Percentiles rank a stretch among this genome's conserved stretches.
Evolutionary conservation across 92 coral and sea anemone genomes (phyloP).

Genomic region (Muricea muricata): DNA sequence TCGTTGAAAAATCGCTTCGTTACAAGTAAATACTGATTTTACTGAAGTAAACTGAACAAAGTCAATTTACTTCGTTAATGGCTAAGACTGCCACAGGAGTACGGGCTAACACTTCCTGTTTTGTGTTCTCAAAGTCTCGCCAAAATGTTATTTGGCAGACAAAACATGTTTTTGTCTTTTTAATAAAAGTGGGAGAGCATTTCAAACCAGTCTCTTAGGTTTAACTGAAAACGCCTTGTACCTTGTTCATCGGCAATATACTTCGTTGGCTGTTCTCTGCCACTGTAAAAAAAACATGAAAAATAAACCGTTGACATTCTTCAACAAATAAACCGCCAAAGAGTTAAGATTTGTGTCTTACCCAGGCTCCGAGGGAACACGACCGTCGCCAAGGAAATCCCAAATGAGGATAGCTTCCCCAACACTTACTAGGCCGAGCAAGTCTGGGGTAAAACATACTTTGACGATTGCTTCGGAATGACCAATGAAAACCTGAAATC

Average conservation of each 20-base stretch:
- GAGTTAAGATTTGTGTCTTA: neutral
- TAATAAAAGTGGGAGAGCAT: too few relatives aligned
- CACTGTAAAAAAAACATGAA: conserved; percentile 44
- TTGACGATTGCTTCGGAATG: conserved; percentile 87
- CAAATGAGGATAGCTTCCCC: conserved; percentile 95
- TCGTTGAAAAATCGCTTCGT: too few relatives aligned
- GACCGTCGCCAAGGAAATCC: conserved; percentile 85
- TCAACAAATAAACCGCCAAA: neutral
- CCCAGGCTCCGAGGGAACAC: conserved; percentile 56
- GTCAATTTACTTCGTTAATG: too few relatives aligned
- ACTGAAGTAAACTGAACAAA: too few relatives aligned
- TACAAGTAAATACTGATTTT: too few relatives aligned
- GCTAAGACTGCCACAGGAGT: too few relatives aligned
- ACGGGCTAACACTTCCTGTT: too few relatives aligned
- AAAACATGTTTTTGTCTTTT: neutral
- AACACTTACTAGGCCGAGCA: conserved; percentile 76
- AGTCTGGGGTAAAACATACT: conserved; percentile 82
- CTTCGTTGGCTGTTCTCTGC: conserved; percentile 69
- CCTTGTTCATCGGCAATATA: conserved; percentile 73
- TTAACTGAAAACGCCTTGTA: conserved; percentile 6
- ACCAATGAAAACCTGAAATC: conserved; percentile 88
- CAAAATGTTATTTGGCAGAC: too few relatives aligned
- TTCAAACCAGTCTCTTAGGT: neutral
- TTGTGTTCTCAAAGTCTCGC: too few relatives aligned
- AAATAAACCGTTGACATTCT: neutral